Conservation (phyloP, 2,888 invertebrate genomes). For the Ophion slaviceki region DNA sequence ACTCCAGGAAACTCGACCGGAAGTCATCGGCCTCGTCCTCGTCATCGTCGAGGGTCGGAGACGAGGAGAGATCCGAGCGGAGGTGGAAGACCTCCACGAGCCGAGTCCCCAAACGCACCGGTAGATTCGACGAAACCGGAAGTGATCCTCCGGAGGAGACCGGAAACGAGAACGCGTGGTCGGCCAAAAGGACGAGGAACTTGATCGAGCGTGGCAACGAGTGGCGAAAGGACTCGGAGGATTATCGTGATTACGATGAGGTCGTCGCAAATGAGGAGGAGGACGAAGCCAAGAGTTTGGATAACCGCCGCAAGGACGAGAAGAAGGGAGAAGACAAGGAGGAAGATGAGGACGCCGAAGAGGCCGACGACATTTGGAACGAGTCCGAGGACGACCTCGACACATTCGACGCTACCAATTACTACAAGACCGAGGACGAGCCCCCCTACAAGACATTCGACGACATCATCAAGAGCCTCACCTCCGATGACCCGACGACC, state of each 20-base stretch:
- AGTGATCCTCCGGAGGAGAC: slow-evolving; percentile 50
- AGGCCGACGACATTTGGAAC: slow-evolving; percentile 65
- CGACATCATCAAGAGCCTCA: slow-evolving; percentile 80
- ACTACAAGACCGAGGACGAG: slow-evolving; percentile 71
- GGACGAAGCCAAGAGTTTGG: background rate
- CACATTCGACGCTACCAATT: slow-evolving; percentile 74
- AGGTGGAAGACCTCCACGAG: slow-evolving; percentile 31
- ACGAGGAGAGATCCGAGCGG: slow-evolving; percentile 52
- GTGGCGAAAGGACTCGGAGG: slow-evolving; percentile 26
- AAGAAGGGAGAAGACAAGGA: slow-evolving; percentile 59
- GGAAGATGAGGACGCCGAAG: slow-evolving; percentile 59
- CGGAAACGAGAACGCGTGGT: slow-evolving; percentile 39
- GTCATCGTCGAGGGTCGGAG: slow-evolving; percentile 38
- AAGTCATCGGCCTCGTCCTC: slow-evolving; percentile 19
- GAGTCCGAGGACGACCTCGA: slow-evolving; percentile 65
- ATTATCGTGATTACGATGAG: slow-evolving; percentile 44
- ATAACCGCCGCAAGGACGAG: slow-evolving; percentile 19
- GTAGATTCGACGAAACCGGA: slow-evolving; percentile 38
- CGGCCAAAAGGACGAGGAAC: slow-evolving; percentile 45
- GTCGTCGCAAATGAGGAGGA: background rate
- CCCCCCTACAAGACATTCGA: slow-evolving; percentile 78
- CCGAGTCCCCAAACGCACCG: slow-evolving; percentile 39
- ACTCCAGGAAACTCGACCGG: slow-evolving; percentile 44
- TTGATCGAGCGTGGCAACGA: slow-evolving; percentile 15
- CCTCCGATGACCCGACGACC: slow-evolving; percentile 73